Evolutionary conservation across 2,888 invertebrate species (phyloP).

Genomic region (Clivina fossor): DNA sequence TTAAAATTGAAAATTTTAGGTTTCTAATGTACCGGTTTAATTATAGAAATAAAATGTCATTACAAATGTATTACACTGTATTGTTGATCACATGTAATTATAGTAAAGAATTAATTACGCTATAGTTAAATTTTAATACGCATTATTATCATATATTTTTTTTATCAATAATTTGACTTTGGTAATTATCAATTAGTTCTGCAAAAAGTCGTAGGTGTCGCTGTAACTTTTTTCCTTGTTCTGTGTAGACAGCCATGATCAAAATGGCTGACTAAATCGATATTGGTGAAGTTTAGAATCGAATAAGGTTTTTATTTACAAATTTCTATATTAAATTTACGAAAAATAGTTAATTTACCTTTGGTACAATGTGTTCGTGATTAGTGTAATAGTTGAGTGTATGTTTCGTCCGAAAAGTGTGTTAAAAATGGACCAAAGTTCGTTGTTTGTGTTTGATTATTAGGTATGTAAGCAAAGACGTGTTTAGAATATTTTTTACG

Average conservation of each 20-base stretch:
- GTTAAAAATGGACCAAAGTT: slow-evolving; percentile 17
- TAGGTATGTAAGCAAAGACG: slow-evolving; percentile 7
- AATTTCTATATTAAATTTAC: slow-evolving; percentile 13
- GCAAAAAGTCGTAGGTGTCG: slow-evolving; percentile 17
- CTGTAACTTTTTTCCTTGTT: slow-evolving; percentile 18
- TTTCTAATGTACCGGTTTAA: too few species aligned
- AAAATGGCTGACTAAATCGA: slow-evolving; percentile 32
- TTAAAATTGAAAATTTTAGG: too few species aligned
- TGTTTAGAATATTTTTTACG: slow-evolving; percentile 13
- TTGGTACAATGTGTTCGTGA: slow-evolving; percentile 18
- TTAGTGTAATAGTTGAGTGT: slow-evolving; percentile 8
- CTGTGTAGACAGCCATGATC: slow-evolving; percentile 26
- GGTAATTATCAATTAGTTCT: background rate
- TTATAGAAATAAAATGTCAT: too few species aligned
- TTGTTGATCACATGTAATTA: background rate
- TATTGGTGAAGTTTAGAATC: slow-evolving; percentile 17
- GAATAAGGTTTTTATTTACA: slow-evolving; percentile 24
- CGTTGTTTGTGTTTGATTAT: slow-evolving; percentile 22
- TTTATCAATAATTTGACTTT: background rate
- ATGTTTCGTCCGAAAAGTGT: slow-evolving; percentile 11
- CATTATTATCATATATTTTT: slow-evolving; percentile 6
- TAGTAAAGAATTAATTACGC: too few species aligned
- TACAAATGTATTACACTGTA: background rate
- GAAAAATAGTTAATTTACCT: slow-evolving; percentile 7
- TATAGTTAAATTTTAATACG: too few species aligned